Conservation (phyloP, 2,797 vertebrate species). For the Pipistrellus pygmaeus region DNA sequence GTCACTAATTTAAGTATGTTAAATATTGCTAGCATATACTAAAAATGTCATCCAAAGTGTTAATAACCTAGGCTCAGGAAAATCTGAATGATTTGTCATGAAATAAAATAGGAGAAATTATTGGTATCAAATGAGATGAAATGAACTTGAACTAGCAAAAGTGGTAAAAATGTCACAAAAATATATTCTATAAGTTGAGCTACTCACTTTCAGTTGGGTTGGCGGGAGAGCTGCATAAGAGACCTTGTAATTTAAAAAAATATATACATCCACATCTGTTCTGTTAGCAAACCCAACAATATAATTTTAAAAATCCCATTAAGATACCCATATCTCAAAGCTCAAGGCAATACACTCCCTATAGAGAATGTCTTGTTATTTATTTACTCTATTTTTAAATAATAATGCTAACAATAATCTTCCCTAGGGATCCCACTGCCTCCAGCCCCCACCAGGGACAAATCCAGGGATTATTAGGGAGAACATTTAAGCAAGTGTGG, state of each 20-base stretch:
- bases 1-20: neutral
- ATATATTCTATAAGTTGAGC: neutral
- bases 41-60: neutral
- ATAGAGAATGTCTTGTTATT: conserved; percentile 62
- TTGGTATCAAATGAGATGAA: neutral
- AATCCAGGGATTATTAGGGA: conserved; percentile 70
- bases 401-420: conserved; percentile 74
- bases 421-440: conserved; percentile 48
- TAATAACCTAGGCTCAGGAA: neutral
- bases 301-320: conserved; percentile 75
- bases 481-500: conserved; percentile 42
- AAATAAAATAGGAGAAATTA: neutral
- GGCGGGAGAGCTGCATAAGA: neutral
- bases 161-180: conserved; percentile 11
- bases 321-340: conserved; percentile 71
- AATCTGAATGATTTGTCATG: neutral
- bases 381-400: conserved; percentile 76
- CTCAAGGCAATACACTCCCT: conserved; percentile 62
- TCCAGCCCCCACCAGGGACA: conserved; percentile 57
- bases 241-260: neutral
- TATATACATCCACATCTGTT: conserved; percentile 38
- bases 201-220: neutral
- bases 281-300: conserved; percentile 50
- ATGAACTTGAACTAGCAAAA: neutral
- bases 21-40: neutral